phyloP scores from a whole-genome alignment of 2,797 vertebrate genomes.

The Balearica regulorum region DNA sequence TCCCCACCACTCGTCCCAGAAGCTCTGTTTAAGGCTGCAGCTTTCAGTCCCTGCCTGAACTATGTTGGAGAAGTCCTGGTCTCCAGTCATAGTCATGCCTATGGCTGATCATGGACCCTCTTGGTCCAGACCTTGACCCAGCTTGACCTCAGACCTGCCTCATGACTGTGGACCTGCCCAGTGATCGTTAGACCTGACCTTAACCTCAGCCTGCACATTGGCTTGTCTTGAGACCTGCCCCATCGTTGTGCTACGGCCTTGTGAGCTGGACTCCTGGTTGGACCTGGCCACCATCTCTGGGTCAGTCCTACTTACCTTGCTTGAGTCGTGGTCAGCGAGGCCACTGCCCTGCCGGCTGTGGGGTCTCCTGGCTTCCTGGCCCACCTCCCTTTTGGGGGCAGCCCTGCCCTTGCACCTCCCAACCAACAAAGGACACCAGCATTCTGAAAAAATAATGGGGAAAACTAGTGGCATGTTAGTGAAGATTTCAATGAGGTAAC shows the following conservation, averaged over 20 bases:
- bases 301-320: background rate
- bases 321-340: background rate
- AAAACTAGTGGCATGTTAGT: background rate
- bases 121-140: background rate
- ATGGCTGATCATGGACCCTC: background rate
- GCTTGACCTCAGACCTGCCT: background rate
- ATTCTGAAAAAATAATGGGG: background rate
- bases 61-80: background rate
- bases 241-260: background rate
- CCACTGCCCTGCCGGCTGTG: background rate
- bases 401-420: background rate
- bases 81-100: background rate
- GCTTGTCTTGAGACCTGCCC: background rate
- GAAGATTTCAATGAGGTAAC: background rate
- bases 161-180: background rate
- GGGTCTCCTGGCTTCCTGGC: background rate
- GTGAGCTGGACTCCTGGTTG: background rate
- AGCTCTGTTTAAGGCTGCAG: background rate
- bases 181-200: background rate
- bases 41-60: background rate
- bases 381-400: background rate
- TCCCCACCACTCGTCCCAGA: background rate
- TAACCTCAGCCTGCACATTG: background rate
- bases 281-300: background rate
- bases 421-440: no score